Conservation (phyloP, 2,113 vertebrate genomes). For the Axis porcinus region DNA sequence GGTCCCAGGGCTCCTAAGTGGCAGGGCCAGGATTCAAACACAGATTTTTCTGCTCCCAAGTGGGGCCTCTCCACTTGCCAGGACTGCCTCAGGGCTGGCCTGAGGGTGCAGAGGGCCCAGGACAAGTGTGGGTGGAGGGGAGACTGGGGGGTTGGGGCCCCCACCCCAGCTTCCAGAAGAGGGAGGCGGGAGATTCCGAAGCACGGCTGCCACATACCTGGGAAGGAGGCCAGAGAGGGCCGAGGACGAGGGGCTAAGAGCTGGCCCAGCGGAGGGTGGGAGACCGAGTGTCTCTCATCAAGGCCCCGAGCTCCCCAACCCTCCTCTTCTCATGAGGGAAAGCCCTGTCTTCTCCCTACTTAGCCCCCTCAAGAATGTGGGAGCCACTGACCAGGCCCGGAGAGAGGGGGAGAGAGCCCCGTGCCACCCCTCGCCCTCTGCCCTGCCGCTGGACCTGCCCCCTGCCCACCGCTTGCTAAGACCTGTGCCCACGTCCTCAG, state of each 20-base stretch:
- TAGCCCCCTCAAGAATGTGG: not conserved
- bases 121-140: not conserved
- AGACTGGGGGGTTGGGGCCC: not conserved
- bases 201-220: rapidly evolving
- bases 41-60: not conserved
- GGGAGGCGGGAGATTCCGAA: not conserved
- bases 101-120: too few relatives aligned
- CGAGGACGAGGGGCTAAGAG: not conserved
- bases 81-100: not conserved
- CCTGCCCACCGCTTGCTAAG: not conserved
- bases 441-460: not conserved
- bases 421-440: not conserved
- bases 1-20: not conserved
- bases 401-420: not conserved
- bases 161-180: not conserved
- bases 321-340: not conserved
- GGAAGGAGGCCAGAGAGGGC: not conserved
- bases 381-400: not conserved
- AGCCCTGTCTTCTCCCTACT: not conserved
- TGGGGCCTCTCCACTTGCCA: not conserved
- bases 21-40: not conserved
- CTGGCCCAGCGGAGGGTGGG: not conserved
- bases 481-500: not conserved
- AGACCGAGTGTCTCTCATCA: not conserved
- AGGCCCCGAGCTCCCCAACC: not conserved